Evolutionary conservation across 1,140 invertebrate species (phyloP).

Genomic region (Trachelipus rathkii): DNA sequence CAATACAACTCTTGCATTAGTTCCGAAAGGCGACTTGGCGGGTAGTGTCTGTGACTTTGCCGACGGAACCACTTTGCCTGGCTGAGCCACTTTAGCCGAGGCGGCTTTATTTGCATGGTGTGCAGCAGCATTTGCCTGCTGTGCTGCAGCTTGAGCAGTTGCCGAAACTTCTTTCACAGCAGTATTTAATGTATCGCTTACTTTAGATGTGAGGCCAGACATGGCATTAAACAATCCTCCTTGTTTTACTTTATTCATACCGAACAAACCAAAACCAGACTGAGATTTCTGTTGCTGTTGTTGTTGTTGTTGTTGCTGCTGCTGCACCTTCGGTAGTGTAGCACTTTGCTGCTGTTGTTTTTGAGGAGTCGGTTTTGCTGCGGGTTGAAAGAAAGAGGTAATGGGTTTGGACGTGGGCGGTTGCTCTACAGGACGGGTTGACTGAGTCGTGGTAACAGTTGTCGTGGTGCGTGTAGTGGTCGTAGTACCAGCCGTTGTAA

Average conservation of each 20-base stretch:
- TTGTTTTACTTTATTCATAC: constrained; percentile 51
- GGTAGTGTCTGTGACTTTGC: constrained; percentile 25
- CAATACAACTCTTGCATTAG: constrained; percentile 28
- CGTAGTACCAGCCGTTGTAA: constrained; percentile 30
- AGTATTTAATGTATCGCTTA: constrained; percentile 40
- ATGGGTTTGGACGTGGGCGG: constrained; percentile 32
- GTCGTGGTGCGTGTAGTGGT: constrained; percentile 35
- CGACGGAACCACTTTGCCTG: constrained; percentile 16
- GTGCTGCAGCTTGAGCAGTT: constrained; percentile 45
- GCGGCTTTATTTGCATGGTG: constrained; percentile 48
- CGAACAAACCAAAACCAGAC: constrained; percentile 55
- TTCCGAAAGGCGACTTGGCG: background rate
- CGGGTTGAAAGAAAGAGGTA: constrained; percentile 25
- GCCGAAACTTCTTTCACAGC: constrained; percentile 45
- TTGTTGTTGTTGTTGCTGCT: constrained; percentile 2
- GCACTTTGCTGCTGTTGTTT: constrained; percentile 18
- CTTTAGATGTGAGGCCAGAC: constrained; percentile 39
- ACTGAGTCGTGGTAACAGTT: constrained; percentile 38
- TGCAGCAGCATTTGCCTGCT: constrained; percentile 47
- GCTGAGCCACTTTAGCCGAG: constrained; percentile 49
- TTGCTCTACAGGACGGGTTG: constrained; percentile 32
- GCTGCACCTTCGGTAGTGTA: constrained; percentile 16
- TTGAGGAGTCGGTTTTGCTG: constrained; percentile 28
- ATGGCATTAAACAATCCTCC: constrained; percentile 56
- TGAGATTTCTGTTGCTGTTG: constrained; percentile 24